Percentiles rank a stretch among this genome's conserved stretches.
These are phyloP conservation scores for Antheraea assamensis DNA, from an alignment of 2,888 invertebrate species.

Conservation along the genomic window DNA sequence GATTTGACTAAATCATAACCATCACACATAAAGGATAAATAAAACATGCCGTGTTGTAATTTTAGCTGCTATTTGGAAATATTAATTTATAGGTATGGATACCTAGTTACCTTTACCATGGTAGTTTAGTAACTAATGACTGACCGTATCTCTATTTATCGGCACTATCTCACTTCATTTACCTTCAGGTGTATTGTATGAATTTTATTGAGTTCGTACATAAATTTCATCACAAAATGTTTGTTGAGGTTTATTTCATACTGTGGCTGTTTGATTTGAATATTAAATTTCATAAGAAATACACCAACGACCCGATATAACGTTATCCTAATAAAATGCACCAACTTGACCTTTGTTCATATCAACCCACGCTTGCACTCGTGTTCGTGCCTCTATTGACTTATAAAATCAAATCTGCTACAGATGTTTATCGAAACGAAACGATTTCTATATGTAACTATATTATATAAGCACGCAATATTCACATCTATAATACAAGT, in stretches of 20 bases:
- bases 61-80: background rate
- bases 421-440: slow-evolving; percentile 14
- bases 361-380: slow-evolving; percentile 18
- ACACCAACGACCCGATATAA: background rate
- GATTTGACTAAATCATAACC: too few relatives aligned
- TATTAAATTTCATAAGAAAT: background rate
- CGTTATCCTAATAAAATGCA: background rate
- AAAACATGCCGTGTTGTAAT: too few relatives aligned
- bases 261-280: background rate
- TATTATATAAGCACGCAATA: background rate
- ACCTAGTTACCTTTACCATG: too few relatives aligned
- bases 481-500: background rate
- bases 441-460: background rate
- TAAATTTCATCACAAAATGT: background rate
- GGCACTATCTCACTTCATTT: background rate
- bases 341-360: slow-evolving; percentile 16
- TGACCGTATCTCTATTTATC: background rate
- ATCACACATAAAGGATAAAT: too few relatives aligned
- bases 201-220: background rate
- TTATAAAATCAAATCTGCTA: slow-evolving; percentile 7
- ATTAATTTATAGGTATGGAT: too few relatives aligned
- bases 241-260: background rate
- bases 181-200: background rate
- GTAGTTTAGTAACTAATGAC: background rate
- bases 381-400: slow-evolving; percentile 9